These are phyloP conservation scores for Drosophila lini DNA, from an alignment of 1,140 invertebrate genomes.

Conservation along the genomic window DNA sequence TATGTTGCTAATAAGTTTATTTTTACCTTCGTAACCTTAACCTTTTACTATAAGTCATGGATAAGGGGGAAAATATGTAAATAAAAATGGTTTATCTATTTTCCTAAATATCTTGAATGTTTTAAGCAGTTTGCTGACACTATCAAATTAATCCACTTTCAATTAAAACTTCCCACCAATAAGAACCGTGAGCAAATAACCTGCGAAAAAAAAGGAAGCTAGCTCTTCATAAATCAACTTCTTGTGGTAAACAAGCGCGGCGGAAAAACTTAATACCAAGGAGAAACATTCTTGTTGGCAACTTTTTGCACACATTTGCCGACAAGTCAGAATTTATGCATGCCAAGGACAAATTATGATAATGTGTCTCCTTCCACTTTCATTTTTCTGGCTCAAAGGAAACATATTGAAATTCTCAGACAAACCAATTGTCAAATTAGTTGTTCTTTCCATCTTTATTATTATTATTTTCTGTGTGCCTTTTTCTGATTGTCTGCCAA, in stretches of 20 bases:
- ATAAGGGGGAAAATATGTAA: neutral
- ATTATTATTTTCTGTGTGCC: neutral
- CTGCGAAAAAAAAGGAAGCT: neutral
- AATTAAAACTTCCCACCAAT: constrained; percentile 34
- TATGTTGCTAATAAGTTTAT: neutral
- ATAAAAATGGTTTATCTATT: too few relatives aligned
- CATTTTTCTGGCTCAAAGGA: constrained; percentile 4
- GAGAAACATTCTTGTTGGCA: constrained; percentile 48
- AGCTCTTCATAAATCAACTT: constrained; percentile 38
- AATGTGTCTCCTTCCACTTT: constrained; percentile 17
- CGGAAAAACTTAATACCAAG: constrained; percentile 36
- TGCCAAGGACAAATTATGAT: constrained; percentile 57
- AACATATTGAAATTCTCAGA: constrained; percentile 78
- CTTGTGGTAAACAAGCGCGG: constrained; percentile 19
- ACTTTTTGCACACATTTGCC: constrained; percentile 45
- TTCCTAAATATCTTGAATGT: too few relatives aligned
- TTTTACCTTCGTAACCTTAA: neutral
- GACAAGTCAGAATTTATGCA: constrained; percentile 57
- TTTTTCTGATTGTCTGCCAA: constrained; percentile 29
- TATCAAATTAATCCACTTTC: constrained; percentile 28
- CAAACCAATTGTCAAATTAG: constrained; percentile 70
- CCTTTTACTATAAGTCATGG: neutral
- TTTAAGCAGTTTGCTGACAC: too few relatives aligned
- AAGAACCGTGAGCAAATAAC: constrained; percentile 9
- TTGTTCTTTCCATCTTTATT: constrained; percentile 19